Evolutionary conservation across 2,113 vertebrate genomes (phyloP).

Genomic region (Myocastor coypus): DNA sequence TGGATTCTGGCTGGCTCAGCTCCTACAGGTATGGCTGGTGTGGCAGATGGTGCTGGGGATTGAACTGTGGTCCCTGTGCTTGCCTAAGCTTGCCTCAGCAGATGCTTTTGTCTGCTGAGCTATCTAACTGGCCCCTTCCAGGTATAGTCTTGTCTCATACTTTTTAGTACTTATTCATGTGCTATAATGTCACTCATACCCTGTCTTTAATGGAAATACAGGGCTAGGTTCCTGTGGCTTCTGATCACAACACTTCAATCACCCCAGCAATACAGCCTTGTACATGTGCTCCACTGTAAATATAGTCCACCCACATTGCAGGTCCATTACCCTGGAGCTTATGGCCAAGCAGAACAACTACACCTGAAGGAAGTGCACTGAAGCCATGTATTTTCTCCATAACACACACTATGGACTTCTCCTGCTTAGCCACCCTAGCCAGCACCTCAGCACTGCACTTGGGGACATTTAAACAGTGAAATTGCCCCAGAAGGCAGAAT

Average conservation of each 20-base stretch:
- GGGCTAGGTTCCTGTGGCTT: neutral
- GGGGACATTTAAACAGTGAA: neutral
- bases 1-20: too few species aligned
- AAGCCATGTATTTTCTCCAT: accelerated
- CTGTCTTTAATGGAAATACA: accelerated
- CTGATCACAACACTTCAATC: neutral
- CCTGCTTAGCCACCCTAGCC: accelerated
- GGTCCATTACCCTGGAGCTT: accelerated
- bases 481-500: neutral
- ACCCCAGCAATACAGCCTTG: accelerated
- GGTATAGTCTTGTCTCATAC: accelerated
- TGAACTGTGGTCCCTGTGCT: too few species aligned
- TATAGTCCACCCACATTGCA: accelerated
- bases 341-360: accelerated
- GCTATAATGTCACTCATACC: neutral
- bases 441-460: neutral
- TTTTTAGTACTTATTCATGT: accelerated
- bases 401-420: neutral
- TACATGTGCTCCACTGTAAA: neutral
- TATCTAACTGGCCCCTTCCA: too few species aligned
- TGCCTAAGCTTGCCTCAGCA: too few species aligned
- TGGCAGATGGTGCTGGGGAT: too few species aligned
- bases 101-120: too few species aligned
- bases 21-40: too few species aligned
- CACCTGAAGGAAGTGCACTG: neutral